Evolutionary conservation across 2,888 invertebrate species (phyloP), one percentile per base, ranked within the genome.

Genomic region (Pseudeuparius sepicola): DNA sequence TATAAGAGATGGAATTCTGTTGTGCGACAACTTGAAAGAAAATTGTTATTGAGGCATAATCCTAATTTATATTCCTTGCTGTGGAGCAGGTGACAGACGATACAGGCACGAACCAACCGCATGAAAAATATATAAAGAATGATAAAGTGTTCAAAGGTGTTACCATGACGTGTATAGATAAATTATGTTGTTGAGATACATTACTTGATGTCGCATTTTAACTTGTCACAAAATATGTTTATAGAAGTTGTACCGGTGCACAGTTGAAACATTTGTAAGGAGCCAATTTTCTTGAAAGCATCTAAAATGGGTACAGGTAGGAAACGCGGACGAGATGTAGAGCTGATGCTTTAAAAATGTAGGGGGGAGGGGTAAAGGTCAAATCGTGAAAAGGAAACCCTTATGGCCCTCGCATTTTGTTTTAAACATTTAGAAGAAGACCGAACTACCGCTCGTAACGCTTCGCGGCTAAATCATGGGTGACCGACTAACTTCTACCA

Each of bases 141-240:
- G 20, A 20, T 20, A 20, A 7, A 20, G 20, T 20, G 20, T 20
- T 6, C n/a, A 20, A 7, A 20, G 20, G 20, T 20, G 20, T 20
- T 20, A 20, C 20, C 6, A 20, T 20, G 20, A 20, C 20, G n/a
- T 20, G 20, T 7, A 20, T 20, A 20, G 6, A 20, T 20, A 20
- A 20, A 20, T 20, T 20, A 20, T 20, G 20, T 20, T 20, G 20
- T 20, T 20, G 20, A 20, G n/a, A 20, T 20, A 20, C 20, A 20
- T 20, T 20, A 20, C 20, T 20, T 20, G 20, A 20, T 20, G 20
- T 20, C 6, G n/a, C 20, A 20, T 20, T 20, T 20, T 20, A 20
- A 20, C 20, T 20, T 20, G 20, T 20, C 20, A 20, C 20, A 20
- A 20, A 20, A 20, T 20, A 20, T 20, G 20, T 20, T 20, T 20